phyloP scores from a whole-genome alignment of 2,888 invertebrate genomes.

The Luffia ferchaultella region DNA sequence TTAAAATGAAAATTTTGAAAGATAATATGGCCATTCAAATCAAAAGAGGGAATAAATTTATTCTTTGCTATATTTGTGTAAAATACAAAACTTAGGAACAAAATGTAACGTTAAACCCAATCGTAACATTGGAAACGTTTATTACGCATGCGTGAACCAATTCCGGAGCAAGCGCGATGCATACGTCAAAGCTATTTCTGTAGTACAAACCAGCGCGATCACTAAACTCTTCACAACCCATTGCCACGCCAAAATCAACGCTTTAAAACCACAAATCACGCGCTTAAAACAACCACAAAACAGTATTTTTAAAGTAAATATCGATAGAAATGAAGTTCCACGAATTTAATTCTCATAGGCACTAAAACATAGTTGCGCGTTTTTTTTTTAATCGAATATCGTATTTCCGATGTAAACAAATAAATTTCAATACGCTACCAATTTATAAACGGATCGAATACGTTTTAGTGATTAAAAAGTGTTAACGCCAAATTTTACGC shows the following conservation, averaged over 20 bases:
- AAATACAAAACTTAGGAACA: no score
- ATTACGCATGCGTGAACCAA: constrained; percentile 43
- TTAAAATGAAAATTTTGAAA: no score
- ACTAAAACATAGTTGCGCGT: neutral
- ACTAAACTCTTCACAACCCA: constrained; percentile 17
- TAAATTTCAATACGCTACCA: neutral
- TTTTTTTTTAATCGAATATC: neutral
- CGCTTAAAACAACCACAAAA: neutral
- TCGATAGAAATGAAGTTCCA: neutral
- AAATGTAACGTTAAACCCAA: no score
- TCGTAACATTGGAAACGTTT: no score
- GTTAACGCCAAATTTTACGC: constrained; percentile 28
- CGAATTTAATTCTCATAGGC: neutral
- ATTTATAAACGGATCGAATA: neutral
- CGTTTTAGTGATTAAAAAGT: neutral
- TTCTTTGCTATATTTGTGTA: no score
- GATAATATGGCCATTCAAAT: no score
- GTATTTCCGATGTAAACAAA: neutral
- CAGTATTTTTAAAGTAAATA: neutral
- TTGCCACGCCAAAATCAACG: constrained; percentile 3
- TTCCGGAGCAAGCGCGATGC: constrained; percentile 31
- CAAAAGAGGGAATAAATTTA: no score
- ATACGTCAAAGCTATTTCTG: constrained; percentile 59
- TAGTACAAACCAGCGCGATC: constrained; percentile 30
- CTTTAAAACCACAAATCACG: constrained; percentile 1